These are phyloP conservation scores for Drosophila longiperda DNA, from an alignment of 2,888 invertebrate species.

Conservation along the genomic window DNA sequence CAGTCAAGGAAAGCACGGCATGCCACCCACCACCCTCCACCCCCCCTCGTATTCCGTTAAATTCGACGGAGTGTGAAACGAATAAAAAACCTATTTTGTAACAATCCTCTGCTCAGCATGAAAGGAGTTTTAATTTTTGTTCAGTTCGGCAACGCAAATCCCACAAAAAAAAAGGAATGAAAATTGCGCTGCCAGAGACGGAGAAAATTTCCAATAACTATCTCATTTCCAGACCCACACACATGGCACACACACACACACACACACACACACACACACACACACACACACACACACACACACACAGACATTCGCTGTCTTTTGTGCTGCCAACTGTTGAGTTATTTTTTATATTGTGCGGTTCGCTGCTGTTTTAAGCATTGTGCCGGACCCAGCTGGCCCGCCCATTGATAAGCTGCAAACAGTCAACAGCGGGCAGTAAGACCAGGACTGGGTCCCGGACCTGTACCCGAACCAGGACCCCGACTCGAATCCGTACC, in stretches of 20 bases:
- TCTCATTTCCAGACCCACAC: slow-evolving; percentile 33
- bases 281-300: slow-evolving; percentile 11
- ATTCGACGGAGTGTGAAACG: slow-evolving; percentile 25
- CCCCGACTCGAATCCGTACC: not conserved
- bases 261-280: slow-evolving; percentile 12
- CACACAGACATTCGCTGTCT: slow-evolving; percentile 28
- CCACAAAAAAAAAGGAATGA: slow-evolving; percentile 19
- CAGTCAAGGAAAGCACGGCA: not conserved
- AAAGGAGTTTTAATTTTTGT: slow-evolving; percentile 47
- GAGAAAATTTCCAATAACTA: slow-evolving; percentile 63
- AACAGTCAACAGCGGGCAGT: slow-evolving; percentile 41
- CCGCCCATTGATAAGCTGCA: slow-evolving; percentile 64
- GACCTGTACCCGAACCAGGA: not conserved
- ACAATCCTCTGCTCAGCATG: slow-evolving; percentile 35
- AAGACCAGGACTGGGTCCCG: not conserved
- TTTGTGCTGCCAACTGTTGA: slow-evolving; percentile 66
- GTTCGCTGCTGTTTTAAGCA: slow-evolving; percentile 10
- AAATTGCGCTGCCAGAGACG: slow-evolving; percentile 19
- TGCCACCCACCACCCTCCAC: not conserved
- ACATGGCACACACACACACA: slow-evolving; percentile 5
- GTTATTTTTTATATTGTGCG: slow-evolving; percentile 59
- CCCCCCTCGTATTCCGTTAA: not conserved
- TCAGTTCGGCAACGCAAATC: slow-evolving; percentile 28
- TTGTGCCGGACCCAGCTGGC: slow-evolving; percentile 23
- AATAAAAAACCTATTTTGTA: slow-evolving; percentile 54